These are phyloP conservation scores for Steatocranus sp. DNA, from an alignment of 2,797 vertebrate species.

Conservation along the genomic window DNA sequence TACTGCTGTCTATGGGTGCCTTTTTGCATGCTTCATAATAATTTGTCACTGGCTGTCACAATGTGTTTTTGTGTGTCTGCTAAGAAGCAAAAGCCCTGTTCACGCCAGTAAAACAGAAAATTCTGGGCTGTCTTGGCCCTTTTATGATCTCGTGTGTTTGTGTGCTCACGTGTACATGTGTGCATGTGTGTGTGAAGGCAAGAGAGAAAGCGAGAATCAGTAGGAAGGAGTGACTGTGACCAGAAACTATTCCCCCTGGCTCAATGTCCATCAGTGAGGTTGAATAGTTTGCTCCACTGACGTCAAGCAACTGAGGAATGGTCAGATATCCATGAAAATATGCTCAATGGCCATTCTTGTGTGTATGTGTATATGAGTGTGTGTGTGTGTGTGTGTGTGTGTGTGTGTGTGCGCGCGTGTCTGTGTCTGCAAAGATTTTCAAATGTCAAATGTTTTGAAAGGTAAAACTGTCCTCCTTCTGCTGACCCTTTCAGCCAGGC, in stretches of 20 bases:
- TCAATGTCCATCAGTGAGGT: conserved; percentile 49
- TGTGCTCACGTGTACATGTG: background rate
- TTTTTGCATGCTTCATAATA: conserved; percentile 16
- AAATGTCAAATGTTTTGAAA: conserved; percentile 39
- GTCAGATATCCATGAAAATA: conserved; percentile 52
- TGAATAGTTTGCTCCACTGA: conserved; percentile 53
- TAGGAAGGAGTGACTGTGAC: conserved; percentile 15
- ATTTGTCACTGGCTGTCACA: conserved; percentile 39
- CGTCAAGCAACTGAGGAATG: conserved; percentile 45
- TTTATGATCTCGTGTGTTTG: background rate
- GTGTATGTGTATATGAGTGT: background rate
- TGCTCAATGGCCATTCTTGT: background rate
- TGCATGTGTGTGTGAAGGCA: background rate
- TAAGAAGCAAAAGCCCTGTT: conserved; percentile 44
- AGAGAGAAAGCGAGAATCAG: background rate
- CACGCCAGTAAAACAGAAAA: conserved; percentile 33
- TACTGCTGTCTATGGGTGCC: background rate
- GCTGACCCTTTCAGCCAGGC: background rate
- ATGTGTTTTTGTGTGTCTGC: conserved; percentile 26
- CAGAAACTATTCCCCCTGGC: conserved; percentile 57
- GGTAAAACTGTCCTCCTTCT: conserved; percentile 15
- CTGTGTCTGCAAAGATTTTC: conserved; percentile 2
- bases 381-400: background rate
- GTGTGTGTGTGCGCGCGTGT: background rate
- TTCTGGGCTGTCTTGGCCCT: conserved; percentile 16